phyloP scores from a whole-genome alignment of 2,797 vertebrate genomes.

The Apogon talboti region DNA sequence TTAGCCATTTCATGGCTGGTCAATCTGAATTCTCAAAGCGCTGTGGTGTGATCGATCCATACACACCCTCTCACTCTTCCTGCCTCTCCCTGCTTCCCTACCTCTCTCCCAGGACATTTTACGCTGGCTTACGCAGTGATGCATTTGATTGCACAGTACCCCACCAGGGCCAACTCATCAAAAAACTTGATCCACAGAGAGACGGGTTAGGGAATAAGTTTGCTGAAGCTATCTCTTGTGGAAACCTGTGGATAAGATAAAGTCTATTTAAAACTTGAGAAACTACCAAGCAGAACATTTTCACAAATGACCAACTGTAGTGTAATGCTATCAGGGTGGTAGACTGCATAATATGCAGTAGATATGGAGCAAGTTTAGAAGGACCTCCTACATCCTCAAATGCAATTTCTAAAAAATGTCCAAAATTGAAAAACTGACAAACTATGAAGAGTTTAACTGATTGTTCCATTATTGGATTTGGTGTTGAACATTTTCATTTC shows the following conservation, averaged over 20 bases:
- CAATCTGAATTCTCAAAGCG: conserved; percentile 64
- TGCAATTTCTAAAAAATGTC: conserved; percentile 16
- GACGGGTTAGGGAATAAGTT: conserved; percentile 62
- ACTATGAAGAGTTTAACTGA: not conserved
- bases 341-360: conserved; percentile 28
- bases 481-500: no score
- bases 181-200: conserved; percentile 72
- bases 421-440: conserved; percentile 13
- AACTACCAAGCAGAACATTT: conserved; percentile 53
- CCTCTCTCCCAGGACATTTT: conserved; percentile 71
- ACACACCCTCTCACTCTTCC: conserved; percentile 33
- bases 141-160: conserved; percentile 82
- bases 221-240: conserved; percentile 59
- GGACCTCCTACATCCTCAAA: not conserved
- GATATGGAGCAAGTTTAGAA: conserved; percentile 19
- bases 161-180: conserved; percentile 75
- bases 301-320: conserved; percentile 46
- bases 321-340: not conserved
- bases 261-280: conserved; percentile 67
- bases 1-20: conserved; percentile 81
- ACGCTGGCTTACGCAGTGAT: conserved; percentile 75
- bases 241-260: conserved; percentile 59
- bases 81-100: conserved; percentile 38
- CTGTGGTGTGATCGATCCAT: conserved; percentile 70
- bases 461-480: no score